These are phyloP conservation scores for Dermolepida albohirtum DNA, from an alignment of 2,888 invertebrate species.

Conservation along the genomic window DNA sequence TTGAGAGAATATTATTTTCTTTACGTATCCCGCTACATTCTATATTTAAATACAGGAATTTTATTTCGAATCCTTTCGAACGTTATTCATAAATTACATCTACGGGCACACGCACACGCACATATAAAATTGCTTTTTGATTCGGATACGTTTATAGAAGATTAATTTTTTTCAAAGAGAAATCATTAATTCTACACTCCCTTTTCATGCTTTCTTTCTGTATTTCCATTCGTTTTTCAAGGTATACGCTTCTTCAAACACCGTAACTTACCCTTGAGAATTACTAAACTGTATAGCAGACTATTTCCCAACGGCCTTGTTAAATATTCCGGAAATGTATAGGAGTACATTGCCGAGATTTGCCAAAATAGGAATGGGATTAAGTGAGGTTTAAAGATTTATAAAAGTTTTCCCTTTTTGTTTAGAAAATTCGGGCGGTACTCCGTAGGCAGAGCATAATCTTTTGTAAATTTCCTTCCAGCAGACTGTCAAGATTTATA, in stretches of 20 bases:
- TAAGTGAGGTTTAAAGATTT: conserved; percentile 23
- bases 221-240: background rate
- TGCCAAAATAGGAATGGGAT: conserved; percentile 6
- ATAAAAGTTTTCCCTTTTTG: conserved; percentile 2
- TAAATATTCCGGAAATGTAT: conserved; percentile 21
- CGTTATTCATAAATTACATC: too few species aligned
- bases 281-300: conserved; percentile 8
- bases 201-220: background rate
- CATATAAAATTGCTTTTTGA: too few species aligned
- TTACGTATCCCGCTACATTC: too few species aligned
- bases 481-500: background rate
- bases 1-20: too few species aligned
- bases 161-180: too few species aligned
- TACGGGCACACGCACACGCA: too few species aligned
- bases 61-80: too few species aligned
- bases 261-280: conserved; percentile 22
- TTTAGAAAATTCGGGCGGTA: background rate
- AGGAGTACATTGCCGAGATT: conserved; percentile 1
- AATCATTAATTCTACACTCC: background rate
- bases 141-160: too few species aligned
- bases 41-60: too few species aligned
- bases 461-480: background rate
- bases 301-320: conserved; percentile 18
- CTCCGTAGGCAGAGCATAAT: background rate
- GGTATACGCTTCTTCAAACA: conserved; percentile 1